Evolutionary conservation across 2,888 invertebrate species (phyloP), one percentile per base, ranked within the genome.

Genomic region (Liodrosophila aerea): DNA sequence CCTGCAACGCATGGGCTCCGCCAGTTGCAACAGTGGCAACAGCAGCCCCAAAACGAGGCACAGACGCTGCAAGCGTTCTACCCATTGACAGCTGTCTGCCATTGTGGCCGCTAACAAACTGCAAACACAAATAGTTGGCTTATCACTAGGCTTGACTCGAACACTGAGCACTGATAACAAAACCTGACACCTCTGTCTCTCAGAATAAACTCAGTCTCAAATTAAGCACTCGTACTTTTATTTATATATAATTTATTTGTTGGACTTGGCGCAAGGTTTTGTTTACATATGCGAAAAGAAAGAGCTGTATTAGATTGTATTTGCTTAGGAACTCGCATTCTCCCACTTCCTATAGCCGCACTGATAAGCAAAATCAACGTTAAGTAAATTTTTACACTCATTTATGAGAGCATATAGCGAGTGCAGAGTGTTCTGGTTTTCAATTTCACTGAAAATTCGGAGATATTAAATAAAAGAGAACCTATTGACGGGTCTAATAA

Each of bases 1-100:
- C 57, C 52, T 64, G 65, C 80, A 80, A 4, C 78, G 78, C 51
- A 66, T 41, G 0, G 60, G 61, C 3, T 4, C 4, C 2, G 13
- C 41, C 8, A 53, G 4, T 0, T 46, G 41, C 13, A 39, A 30
- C 39, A 5, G 27, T 5, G 60, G 3, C 8, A 31, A 16, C 39
- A 4, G 18, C 5, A 60, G 3, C 5, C 46, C 13, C 16, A 64
- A 8, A 5, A 34, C 29, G 1, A 62, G 9, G n/a, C 12, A 39
- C n/a, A 54, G 13, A 27, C 30, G 16, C 34, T 30, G 8, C 18
- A 15, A 8, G 18, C 12, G 43, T 11, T 22, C 8, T 27, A 37
- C 30, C 27, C 40, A 34, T 34, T 58, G 51, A 16, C 56, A 27
- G 31, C 60, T 61, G 36, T 54, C 46, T 51, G 52, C n/a, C 85